These are phyloP conservation scores for Magallana gigas DNA, from an alignment of 1,140 invertebrate genomes.

Conservation along the genomic window DNA sequence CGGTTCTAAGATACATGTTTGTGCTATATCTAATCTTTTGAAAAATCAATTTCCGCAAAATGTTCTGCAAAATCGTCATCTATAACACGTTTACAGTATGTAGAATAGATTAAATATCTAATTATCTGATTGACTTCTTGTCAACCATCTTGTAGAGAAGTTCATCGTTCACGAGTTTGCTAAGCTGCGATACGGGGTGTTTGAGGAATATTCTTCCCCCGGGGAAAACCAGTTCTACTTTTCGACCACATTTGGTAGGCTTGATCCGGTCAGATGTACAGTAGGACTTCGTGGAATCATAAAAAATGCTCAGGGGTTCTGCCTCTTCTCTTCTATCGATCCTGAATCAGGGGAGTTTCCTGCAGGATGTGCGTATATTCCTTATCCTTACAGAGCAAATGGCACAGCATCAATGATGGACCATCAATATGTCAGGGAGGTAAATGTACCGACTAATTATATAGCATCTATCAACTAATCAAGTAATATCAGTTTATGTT, in stretches of 20 bases:
- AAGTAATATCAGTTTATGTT: too few relatives aligned
- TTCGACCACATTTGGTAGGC: conserved; percentile 48
- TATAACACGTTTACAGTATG: too few relatives aligned
- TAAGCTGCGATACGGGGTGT: conserved; percentile 86
- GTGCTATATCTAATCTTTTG: too few relatives aligned
- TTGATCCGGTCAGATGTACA: conserved; percentile 45
- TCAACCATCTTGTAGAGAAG: conserved; percentile 77
- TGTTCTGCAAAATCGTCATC: too few relatives aligned
- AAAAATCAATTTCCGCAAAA: too few relatives aligned
- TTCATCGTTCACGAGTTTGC: conserved; percentile 84
- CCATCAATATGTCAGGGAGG: conserved; percentile 48
- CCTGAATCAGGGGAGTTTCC: conserved; percentile 42
- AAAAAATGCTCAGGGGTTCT: background rate
- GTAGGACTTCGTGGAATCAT: conserved; percentile 29
- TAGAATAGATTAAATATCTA: too few relatives aligned
- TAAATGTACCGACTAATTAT: background rate
- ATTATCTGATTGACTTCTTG: too few relatives aligned
- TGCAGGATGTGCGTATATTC: conserved; percentile 35
- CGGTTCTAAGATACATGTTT: too few relatives aligned
- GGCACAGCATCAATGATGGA: conserved; percentile 52
- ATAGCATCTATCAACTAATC: too few relatives aligned
- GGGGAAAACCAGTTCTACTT: conserved; percentile 79
- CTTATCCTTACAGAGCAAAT: conserved; percentile 32
- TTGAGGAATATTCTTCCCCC: conserved; percentile 84
- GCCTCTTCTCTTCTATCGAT: background rate